Evolutionary conservation across 2,888 invertebrate species (phyloP).

Genomic region (Palloptera scutellata): DNA sequence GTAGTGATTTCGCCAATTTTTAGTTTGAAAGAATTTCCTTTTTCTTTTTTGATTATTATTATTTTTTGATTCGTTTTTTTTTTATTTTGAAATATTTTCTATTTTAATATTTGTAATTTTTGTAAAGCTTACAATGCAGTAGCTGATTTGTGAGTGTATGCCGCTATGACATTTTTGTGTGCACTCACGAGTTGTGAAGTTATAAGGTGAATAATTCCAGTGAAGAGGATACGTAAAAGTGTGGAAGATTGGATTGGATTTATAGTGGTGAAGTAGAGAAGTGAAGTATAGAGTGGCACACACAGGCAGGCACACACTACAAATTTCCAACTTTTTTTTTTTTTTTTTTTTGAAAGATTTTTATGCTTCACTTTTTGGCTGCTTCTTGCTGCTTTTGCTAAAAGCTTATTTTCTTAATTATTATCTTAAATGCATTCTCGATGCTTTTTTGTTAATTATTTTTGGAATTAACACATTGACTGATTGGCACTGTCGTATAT

Average conservation of each 20-base stretch:
- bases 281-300: background rate
- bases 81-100: background rate
- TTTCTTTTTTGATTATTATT: background rate
- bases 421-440: too few species aligned
- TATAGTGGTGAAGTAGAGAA: background rate
- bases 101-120: slow-evolving; percentile 13
- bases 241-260: too few species aligned
- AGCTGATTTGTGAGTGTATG: background rate
- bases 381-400: slow-evolving; percentile 24
- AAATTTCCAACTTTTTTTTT: slow-evolving; percentile 13
- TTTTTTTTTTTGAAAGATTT: slow-evolving; percentile 8
- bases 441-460: too few species aligned
- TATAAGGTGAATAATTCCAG: too few species aligned
- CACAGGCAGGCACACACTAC: slow-evolving; percentile 3
- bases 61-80: too few species aligned
- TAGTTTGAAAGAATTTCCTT: slow-evolving; percentile 8
- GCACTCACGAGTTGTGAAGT: too few species aligned
- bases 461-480: too few species aligned
- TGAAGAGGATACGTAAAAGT: too few species aligned
- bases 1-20: slow-evolving; percentile 56
- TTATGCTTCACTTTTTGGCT: too few species aligned
- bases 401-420: too few species aligned
- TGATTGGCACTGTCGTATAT: too few species aligned
- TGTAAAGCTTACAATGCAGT: background rate
- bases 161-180: too few species aligned